phyloP scores from a whole-genome alignment of 2,797 vertebrate species.

The Acanthornis magna region DNA sequence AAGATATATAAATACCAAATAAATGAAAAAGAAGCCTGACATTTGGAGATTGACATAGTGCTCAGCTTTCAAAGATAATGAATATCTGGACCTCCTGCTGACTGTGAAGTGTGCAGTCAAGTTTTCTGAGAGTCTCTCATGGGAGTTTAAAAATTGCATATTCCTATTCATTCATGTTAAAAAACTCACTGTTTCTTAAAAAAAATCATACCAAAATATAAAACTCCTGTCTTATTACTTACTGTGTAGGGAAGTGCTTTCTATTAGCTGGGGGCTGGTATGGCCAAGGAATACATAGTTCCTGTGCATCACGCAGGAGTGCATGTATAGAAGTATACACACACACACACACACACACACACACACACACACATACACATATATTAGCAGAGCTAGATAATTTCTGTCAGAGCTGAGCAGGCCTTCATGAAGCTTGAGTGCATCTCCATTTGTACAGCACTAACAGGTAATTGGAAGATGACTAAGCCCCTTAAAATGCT shows the following conservation, averaged over 20 bases:
- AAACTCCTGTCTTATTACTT: neutral
- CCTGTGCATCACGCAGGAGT: neutral
- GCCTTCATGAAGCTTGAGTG: neutral
- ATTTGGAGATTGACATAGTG: neutral
- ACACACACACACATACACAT: no score
- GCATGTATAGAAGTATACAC: neutral
- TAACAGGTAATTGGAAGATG: neutral
- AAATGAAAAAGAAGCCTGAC: neutral
- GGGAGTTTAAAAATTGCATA: neutral
- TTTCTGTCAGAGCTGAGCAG: neutral
- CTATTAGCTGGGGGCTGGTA: neutral
- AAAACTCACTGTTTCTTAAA: neutral
- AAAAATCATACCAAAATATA: neutral
- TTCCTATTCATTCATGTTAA: neutral
- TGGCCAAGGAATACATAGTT: neutral
- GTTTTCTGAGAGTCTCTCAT: neutral
- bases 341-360: rapidly evolving
- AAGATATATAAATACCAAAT: neutral
- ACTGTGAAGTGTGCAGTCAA: neutral
- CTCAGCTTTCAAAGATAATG: neutral
- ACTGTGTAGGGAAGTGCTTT: neutral
- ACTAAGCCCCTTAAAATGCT: neutral
- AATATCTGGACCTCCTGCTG: neutral
- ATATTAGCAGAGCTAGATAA: neutral
- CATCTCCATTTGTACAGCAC: neutral